Conservation (phyloP, 2,888 invertebrate species). For the Teinopalpus imperialis region DNA sequence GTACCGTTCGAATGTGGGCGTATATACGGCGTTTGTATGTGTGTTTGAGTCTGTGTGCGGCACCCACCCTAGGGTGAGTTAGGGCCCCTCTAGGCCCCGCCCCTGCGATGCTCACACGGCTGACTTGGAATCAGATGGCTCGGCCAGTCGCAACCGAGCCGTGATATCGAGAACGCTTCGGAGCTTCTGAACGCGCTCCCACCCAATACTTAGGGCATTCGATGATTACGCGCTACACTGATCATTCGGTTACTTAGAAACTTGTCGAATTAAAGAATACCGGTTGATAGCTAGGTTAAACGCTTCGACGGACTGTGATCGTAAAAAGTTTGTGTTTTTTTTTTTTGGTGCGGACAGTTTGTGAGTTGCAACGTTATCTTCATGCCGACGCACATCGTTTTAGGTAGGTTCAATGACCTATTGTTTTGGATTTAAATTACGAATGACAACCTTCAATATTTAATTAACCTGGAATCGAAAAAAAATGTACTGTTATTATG, state of each 20-base stretch:
- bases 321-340: conserved; percentile 51
- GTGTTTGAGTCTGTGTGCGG: conserved; percentile 47
- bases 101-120: conserved; percentile 78
- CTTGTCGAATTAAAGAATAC: conserved; percentile 74
- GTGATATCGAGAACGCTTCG: conserved; percentile 79
- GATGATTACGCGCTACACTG: conserved; percentile 78
- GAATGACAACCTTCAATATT: background rate
- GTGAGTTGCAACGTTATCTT: conserved; percentile 39
- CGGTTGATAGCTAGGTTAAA: conserved; percentile 38
- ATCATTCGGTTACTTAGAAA: conserved; percentile 61
- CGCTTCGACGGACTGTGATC: conserved; percentile 54
- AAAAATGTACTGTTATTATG: too few species aligned
- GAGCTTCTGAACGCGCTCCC: conserved; percentile 61
- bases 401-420: conserved; percentile 38
- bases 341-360: conserved; percentile 52
- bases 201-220: conserved; percentile 68
- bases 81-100: conserved; percentile 63
- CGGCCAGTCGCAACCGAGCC: conserved; percentile 80
- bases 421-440: conserved; percentile 9
- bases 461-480: background rate
- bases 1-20: conserved; percentile 54
- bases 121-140: conserved; percentile 81
- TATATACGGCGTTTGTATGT: conserved; percentile 29
- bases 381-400: conserved; percentile 39
- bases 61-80: conserved; percentile 62